phyloP scores from a whole-genome alignment of 2,888 invertebrate genomes.

The Unio delphinus region DNA sequence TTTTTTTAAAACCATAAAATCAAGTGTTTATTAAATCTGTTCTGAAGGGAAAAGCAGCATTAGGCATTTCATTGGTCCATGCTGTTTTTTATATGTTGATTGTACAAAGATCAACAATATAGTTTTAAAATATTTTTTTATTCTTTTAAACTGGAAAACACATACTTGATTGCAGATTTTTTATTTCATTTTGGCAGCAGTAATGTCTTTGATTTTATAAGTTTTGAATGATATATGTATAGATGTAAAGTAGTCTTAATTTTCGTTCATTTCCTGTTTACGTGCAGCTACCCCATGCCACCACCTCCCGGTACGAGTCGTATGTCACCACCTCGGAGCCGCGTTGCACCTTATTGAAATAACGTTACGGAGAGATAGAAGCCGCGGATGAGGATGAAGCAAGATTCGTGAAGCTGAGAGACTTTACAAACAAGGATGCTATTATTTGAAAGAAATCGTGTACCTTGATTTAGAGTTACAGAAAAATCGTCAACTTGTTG shows the following conservation, averaged over 20 bases:
- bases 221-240: slow-evolving; percentile 1
- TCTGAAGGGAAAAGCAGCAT: too few species aligned
- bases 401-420: slow-evolving; percentile 5
- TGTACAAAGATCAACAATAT: too few species aligned
- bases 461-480: background rate
- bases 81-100: too few species aligned
- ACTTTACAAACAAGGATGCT: slow-evolving; percentile 1
- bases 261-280: slow-evolving; percentile 24
- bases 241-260: slow-evolving; percentile 1
- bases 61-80: too few species aligned
- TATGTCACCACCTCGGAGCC: slow-evolving; percentile 48
- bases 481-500: background rate
- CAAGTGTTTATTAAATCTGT: too few species aligned
- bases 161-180: background rate
- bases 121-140: background rate
- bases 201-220: background rate
- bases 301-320: slow-evolving; percentile 49
- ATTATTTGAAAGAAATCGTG: background rate
- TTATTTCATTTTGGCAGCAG: too few species aligned
- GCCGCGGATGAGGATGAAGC: slow-evolving; percentile 24
- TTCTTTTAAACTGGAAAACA: background rate
- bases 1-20: too few species aligned
- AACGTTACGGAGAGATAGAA: slow-evolving; percentile 15
- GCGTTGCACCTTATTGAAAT: slow-evolving; percentile 57
- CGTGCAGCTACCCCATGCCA: slow-evolving; percentile 51